Percentiles rank a stretch among this genome's conserved stretches.
Conservation (phyloP, 2,888 invertebrate species). For the Monopis laevigella region DNA sequence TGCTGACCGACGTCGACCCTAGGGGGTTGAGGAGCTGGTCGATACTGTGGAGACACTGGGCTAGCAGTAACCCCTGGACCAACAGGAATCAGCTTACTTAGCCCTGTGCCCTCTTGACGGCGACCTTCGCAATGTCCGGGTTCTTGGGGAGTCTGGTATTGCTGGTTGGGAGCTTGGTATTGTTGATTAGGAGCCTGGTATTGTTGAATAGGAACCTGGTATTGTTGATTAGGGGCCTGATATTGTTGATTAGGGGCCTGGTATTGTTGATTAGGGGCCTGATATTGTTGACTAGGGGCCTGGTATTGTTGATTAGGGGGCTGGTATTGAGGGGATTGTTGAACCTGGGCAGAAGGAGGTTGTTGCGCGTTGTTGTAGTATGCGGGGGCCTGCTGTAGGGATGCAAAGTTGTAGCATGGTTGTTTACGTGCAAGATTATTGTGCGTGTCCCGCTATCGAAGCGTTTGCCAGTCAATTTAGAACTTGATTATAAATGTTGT, state of each 20-base stretch:
- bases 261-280: constrained; percentile 23
- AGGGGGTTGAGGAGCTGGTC: constrained; percentile 44
- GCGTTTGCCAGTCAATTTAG: too few relatives aligned
- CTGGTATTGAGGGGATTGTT: constrained; percentile 23
- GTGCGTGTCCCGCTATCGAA: not conserved
- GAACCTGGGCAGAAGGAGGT: constrained; percentile 21
- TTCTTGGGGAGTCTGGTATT: constrained; percentile 22
- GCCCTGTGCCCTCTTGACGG: constrained; percentile 46
- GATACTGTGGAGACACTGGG: constrained; percentile 30
- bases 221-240: constrained; percentile 23
- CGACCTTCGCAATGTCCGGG: constrained; percentile 43
- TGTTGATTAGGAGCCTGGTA: constrained; percentile 18
- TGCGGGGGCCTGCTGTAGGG: constrained; percentile 52
- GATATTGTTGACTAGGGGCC: constrained; percentile 22
- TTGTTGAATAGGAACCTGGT: constrained; percentile 27
- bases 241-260: constrained; percentile 23
- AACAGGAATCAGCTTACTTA: constrained; percentile 57
- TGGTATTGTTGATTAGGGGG: constrained; percentile 23
- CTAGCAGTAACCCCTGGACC: constrained; percentile 43
- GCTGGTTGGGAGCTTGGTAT: constrained; percentile 20
- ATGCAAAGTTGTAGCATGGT: constrained; percentile 18
- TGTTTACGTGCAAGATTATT: constrained; percentile 3
- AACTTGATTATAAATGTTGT: too few relatives aligned
- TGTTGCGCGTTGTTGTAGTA: constrained; percentile 59
- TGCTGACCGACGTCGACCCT: constrained; percentile 35